Evolutionary conservation across 2,113 vertebrate genomes (phyloP).

Genomic region (Formicarius rufipectus): DNA sequence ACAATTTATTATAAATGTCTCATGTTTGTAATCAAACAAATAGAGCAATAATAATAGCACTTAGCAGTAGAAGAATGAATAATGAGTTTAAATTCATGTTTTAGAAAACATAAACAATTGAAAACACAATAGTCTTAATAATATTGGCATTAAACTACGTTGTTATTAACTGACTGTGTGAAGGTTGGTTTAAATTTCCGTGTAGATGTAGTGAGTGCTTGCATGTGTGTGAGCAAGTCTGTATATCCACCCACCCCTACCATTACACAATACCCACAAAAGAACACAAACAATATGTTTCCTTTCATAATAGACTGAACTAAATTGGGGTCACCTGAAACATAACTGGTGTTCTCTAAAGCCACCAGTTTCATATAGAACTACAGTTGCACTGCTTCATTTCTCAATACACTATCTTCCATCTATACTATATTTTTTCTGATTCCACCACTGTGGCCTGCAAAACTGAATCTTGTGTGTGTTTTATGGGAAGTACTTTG

Average conservation of each 20-base stretch:
- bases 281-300: neutral
- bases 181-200: neutral
- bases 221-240: neutral
- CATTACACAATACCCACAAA: neutral
- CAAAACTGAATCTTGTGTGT: neutral
- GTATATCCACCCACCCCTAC: fast-evolving
- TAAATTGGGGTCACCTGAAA: neutral
- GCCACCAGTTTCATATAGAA: neutral
- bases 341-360: neutral
- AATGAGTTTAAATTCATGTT: neutral
- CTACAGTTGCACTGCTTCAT: neutral
- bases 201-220: too few species aligned
- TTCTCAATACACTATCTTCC: neutral
- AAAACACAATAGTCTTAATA: neutral
- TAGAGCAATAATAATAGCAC: neutral
- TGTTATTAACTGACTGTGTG: neutral
- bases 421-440: neutral
- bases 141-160: neutral
- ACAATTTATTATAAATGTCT: neutral
- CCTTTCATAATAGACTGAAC: neutral
- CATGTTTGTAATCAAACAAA: neutral
- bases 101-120: neutral
- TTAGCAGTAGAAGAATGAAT: neutral
- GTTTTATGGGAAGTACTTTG: neutral
- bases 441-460: neutral